Evolutionary conservation across 2,113 vertebrate species (phyloP), one percentile per base, ranked within the genome.

Genomic region (Ibidorhyncha struthersii): DNA sequence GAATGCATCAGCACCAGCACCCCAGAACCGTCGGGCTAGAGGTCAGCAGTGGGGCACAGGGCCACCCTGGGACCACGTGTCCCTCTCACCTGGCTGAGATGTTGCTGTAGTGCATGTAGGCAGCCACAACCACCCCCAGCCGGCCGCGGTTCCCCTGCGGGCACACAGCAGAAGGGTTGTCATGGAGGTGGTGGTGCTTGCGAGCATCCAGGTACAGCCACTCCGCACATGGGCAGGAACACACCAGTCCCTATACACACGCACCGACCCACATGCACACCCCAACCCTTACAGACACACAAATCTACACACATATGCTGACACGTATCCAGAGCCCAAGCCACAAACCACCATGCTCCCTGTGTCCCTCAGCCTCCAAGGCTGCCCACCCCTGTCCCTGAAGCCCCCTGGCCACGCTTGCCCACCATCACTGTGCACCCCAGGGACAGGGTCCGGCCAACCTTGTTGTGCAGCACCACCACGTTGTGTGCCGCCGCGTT

Each of bases 31-130:
- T 74, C 1, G 4, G 38, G 40, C 49, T 6, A 53, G 52, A 84
- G 27, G n/a, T 6, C 1, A 1, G 58, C 40, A 65, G 30, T 2
- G 34, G 32, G 53, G 4, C 9, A n/a, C n/a, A 70, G 36, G 52
- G 32, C 45, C 56, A 65, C 25, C 25, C 23, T 7, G 4, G 49
- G 38, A 43, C 43, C 2, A 1, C 3, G 0, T 5, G 29, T 9
- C 12, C 22, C n/a, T 84, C 96, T 96, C 98, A 99, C 99, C 99
- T 99, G 96, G 99, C 99, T 8, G 99, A 99, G 97, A 99, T 99
- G 98, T 99, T 99, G 98, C 99, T 99, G 98, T 99, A 99, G 96
- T 99, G 99, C 99, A 99, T 99, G 96, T 99, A 99, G 14, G 99
- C 99, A 3, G 99, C 99, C 30, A 99, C 99, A 43, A 99, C 99